phyloP scores from a whole-genome alignment of 2,888 invertebrate species.

The Acanthopleura granulata region DNA sequence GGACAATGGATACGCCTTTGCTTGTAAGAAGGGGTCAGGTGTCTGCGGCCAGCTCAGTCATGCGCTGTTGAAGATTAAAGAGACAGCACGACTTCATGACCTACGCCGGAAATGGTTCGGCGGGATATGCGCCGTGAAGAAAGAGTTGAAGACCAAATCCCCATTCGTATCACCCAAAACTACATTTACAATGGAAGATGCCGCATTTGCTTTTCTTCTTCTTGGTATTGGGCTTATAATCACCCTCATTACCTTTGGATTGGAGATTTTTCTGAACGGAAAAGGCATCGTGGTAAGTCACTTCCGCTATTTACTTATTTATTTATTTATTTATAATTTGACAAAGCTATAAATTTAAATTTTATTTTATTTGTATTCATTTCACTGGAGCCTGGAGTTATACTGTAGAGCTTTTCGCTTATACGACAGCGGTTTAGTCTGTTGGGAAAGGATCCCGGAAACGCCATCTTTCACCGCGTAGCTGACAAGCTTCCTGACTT shows the following conservation, averaged over 20 bases:
- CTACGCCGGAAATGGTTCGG: conserved; percentile 3
- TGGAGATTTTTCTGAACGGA: conserved; percentile 4
- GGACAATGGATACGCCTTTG: conserved; percentile 33
- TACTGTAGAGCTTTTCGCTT: too few species aligned
- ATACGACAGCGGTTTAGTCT: too few species aligned
- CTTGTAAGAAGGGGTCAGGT: conserved; percentile 31
- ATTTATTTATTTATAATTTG: too few species aligned
- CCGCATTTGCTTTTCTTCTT: background rate
- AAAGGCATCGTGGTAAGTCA: conserved; percentile 12
- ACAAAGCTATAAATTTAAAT: too few species aligned
- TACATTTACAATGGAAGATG: background rate
- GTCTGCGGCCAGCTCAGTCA: conserved; percentile 25
- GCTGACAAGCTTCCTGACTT: too few species aligned
- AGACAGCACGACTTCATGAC: background rate
- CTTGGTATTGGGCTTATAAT: background rate
- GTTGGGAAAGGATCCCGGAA: too few species aligned
- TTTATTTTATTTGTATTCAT: too few species aligned
- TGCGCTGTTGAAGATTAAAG: background rate
- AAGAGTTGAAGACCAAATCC: background rate
- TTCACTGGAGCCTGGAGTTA: too few species aligned
- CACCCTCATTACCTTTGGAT: background rate
- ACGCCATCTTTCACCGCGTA: too few species aligned
- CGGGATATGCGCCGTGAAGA: background rate
- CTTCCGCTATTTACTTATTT: too few species aligned
- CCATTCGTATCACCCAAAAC: background rate